Evolutionary conservation across 2,113 vertebrate species (phyloP).

Genomic region (Sterna hirundo): DNA sequence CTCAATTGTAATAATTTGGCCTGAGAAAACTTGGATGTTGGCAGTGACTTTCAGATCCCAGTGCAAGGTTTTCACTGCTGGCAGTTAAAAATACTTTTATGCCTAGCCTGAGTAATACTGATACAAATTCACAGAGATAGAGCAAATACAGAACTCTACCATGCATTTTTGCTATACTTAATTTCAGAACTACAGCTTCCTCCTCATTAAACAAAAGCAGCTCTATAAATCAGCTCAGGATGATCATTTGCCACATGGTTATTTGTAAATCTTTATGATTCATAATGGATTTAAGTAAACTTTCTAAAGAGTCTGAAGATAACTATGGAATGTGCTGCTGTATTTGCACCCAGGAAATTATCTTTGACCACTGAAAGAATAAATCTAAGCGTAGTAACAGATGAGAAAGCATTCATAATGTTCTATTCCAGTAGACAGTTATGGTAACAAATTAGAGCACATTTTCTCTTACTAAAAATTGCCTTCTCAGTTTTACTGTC

Average conservation of each 20-base stretch:
- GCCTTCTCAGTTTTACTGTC: background rate
- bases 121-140: background rate
- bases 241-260: background rate
- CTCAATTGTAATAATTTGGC: background rate
- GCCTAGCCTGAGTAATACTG: background rate
- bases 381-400: background rate
- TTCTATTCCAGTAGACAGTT: background rate
- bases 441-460: background rate
- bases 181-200: background rate
- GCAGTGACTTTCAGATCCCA: slow-evolving; percentile 16
- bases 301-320: background rate
- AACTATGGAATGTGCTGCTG: background rate
- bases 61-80: background rate
- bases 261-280: background rate
- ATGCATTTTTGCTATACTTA: background rate
- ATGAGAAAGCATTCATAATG: background rate
- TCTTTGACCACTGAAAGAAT: background rate
- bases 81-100: background rate
- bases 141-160: background rate
- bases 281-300: background rate
- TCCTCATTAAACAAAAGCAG: background rate
- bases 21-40: slow-evolving; percentile 2
- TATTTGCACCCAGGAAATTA: background rate
- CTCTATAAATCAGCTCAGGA: background rate
- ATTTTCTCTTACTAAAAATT: background rate